Evolutionary conservation across 2,797 vertebrate species (phyloP).

Genomic region (Lates japonicus): DNA sequence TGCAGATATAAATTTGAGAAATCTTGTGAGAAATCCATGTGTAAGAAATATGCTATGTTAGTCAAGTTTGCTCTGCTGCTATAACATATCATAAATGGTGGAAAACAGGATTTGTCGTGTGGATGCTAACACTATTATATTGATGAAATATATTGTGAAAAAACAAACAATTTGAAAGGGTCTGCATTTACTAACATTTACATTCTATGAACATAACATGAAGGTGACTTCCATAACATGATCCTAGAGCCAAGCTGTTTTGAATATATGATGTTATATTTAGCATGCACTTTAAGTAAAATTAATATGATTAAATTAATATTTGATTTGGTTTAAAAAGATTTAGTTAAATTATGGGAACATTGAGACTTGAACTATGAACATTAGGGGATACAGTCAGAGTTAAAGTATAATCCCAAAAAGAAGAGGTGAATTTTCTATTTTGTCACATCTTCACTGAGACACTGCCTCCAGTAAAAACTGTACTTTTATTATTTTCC

Average conservation of each 20-base stretch:
- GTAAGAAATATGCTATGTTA: background rate
- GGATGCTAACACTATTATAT: background rate
- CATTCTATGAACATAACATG: background rate
- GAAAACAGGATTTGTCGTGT: background rate
- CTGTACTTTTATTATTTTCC: background rate
- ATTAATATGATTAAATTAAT: background rate
- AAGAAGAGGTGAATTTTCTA: background rate
- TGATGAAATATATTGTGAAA: background rate
- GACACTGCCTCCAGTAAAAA: background rate
- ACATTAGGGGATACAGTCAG: background rate
- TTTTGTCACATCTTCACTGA: background rate
- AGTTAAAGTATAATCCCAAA: background rate
- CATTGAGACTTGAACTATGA: background rate
- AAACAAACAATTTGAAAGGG: background rate
- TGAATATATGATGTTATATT: constrained; percentile 8
- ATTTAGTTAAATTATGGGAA: constrained; percentile 20
- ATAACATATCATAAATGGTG: background rate
- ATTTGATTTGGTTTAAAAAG: constrained; percentile 33
- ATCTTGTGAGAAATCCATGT: background rate
- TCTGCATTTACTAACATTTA: background rate
- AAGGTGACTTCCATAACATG: background rate
- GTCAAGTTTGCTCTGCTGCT: background rate
- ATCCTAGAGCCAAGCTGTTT: background rate
- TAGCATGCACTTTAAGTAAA: constrained; percentile 5
- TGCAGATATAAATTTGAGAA: background rate